Conservation (phyloP, 1,140 invertebrate genomes). For the Brachionus calyciflorus region DNA sequence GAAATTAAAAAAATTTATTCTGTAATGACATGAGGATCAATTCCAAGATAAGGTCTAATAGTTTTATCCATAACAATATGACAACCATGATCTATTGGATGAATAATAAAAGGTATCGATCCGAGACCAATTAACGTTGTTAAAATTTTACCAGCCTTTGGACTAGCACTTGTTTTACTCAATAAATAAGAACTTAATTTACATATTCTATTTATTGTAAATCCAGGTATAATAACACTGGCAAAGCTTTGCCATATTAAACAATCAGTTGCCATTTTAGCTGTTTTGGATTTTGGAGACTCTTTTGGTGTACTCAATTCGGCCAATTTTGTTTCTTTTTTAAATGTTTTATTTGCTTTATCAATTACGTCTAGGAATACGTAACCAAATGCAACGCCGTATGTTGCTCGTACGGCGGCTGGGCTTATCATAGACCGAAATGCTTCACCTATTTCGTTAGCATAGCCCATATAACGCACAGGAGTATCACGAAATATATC, state of each 20-base stretch:
- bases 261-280: conserved; percentile 66
- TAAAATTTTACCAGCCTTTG: conserved; percentile 65
- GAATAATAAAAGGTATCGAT: conserved; percentile 85
- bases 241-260: conserved; percentile 88
- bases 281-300: conserved; percentile 6
- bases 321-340: conserved; percentile 3
- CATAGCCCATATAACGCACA: conserved; percentile 64
- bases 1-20: background rate
- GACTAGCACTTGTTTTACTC: conserved; percentile 61
- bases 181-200: conserved; percentile 65
- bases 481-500: conserved; percentile 34
- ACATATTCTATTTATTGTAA: conserved; percentile 84
- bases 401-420: conserved; percentile 72
- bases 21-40: conserved; percentile 19
- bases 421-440: conserved; percentile 76
- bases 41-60: conserved; percentile 51
- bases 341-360: conserved; percentile 69
- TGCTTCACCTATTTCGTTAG: conserved; percentile 90
- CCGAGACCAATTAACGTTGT: conserved; percentile 74
- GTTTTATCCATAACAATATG: conserved; percentile 76
- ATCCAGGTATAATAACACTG: conserved; percentile 83
- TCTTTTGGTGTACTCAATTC: background rate
- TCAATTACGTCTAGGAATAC: conserved; percentile 80
- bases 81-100: conserved; percentile 80
- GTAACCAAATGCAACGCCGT: conserved; percentile 77